A percentile compares a stretch with the other conserved stretches of the same genome.
phyloP scores from a whole-genome alignment of 2,797 vertebrate species.

The Acanthurus leucopareius region DNA sequence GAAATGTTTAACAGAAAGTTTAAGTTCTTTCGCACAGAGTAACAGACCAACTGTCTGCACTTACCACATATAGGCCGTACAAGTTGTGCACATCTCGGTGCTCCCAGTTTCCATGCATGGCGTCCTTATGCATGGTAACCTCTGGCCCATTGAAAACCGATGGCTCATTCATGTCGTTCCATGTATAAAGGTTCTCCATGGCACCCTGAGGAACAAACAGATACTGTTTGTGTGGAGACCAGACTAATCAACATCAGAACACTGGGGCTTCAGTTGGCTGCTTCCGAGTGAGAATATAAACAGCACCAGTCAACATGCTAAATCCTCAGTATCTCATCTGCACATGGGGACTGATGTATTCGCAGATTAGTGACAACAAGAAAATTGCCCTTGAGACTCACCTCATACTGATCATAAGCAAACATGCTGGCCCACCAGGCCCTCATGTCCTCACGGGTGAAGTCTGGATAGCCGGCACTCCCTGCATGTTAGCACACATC shows the following conservation, averaged over 20 bases:
- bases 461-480: slow-evolving; percentile 93
- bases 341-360: neutral
- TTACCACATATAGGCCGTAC: slow-evolving; percentile 95
- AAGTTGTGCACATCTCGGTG: slow-evolving; percentile 94
- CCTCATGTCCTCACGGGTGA: slow-evolving; percentile 90
- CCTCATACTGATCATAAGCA: slow-evolving; percentile 88
- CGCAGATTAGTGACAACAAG: neutral
- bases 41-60: slow-evolving; percentile 26
- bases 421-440: slow-evolving; percentile 94
- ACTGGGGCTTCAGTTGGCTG: neutral
- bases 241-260: neutral
- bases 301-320: neutral
- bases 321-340: neutral
- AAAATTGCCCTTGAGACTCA: slow-evolving; percentile 50
- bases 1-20: neutral
- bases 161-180: slow-evolving; percentile 98
- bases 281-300: neutral
- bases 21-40: neutral
- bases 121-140: slow-evolving; percentile 97
- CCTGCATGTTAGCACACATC: slow-evolving; percentile 75
- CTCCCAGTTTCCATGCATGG: slow-evolving; percentile 91
- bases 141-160: slow-evolving; percentile 96
- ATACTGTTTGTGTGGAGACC: neutral
- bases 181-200: slow-evolving; percentile 90
- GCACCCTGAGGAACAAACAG: slow-evolving; percentile 83